A percentile compares a stretch with the other conserved stretches of the same genome.
phyloP scores from a whole-genome alignment of 2,888 invertebrate genomes.

The Scaptomyza caliginosa region DNA sequence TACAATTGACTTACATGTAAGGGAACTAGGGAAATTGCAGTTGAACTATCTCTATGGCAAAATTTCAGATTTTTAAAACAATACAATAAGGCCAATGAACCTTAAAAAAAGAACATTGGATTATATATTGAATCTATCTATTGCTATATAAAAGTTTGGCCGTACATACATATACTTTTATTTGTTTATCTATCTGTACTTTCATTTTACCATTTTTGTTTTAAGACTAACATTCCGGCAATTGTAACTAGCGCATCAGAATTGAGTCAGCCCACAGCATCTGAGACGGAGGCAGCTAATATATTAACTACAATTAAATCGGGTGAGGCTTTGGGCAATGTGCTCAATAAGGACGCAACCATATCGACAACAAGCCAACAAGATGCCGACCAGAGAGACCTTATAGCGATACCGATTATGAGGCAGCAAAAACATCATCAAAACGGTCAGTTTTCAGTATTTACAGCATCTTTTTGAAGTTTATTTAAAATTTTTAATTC shows the following conservation, averaged over 20 bases:
- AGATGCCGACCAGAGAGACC: conserved; percentile 9
- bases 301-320: conserved; percentile 82
- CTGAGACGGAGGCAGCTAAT: conserved; percentile 82
- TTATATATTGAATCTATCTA: no score
- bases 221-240: conserved; percentile 12
- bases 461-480: no score
- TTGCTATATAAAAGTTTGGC: neutral
- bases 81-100: no score
- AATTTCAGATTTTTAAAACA: no score
- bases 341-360: conserved; percentile 40
- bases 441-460: conserved; percentile 54
- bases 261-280: conserved; percentile 60
- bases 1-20: conserved; percentile 35
- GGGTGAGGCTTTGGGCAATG: conserved; percentile 55
- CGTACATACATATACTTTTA: neutral
- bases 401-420: neutral
- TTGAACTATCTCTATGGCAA: neutral
- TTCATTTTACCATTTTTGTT: neutral
- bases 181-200: no score
- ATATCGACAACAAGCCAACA: conserved; percentile 34
- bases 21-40: neutral
- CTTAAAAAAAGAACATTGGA: no score
- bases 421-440: conserved; percentile 34
- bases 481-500: neutral
- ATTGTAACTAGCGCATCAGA: conserved; percentile 22